Percentiles rank a stretch among this genome's conserved stretches.
Conservation (phyloP, 1,140 invertebrate genomes). For the Pachyrhynchus sulphureomaculatus region DNA sequence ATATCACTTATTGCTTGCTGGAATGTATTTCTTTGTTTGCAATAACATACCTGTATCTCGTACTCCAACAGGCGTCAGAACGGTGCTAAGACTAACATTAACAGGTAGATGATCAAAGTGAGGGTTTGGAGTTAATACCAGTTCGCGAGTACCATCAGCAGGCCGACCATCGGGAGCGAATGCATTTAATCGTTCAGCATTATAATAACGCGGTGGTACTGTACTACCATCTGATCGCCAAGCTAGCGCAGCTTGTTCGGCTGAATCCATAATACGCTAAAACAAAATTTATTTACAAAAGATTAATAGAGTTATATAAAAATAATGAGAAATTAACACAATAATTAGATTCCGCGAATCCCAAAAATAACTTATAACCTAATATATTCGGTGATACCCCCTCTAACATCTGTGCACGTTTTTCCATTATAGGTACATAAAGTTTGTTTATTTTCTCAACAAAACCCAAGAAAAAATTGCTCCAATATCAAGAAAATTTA, state of each 20-base stretch:
- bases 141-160: conserved; percentile 64
- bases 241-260: conserved; percentile 79
- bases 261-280: conserved; percentile 84
- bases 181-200: conserved; percentile 70
- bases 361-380: too few species aligned
- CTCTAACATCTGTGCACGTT: too few species aligned
- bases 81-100: conserved; percentile 82
- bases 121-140: conserved; percentile 67
- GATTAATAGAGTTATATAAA: background rate
- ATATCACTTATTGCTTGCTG: too few species aligned
- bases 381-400: too few species aligned
- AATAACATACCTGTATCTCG: conserved; percentile 15
- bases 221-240: conserved; percentile 55
- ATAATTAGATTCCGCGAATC: too few species aligned
- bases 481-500: too few species aligned
- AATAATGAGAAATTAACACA: background rate
- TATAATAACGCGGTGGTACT: conserved; percentile 61
- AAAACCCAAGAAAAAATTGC: too few species aligned
- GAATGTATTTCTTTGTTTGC: too few species aligned
- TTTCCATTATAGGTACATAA: too few species aligned
- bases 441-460: background rate
- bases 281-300: conserved; percentile 33
- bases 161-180: conserved; percentile 70
- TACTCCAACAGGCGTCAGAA: conserved; percentile 75
- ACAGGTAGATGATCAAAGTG: conserved; percentile 83